phyloP scores from a whole-genome alignment of 2,888 invertebrate species.

The Eulithis testata region DNA sequence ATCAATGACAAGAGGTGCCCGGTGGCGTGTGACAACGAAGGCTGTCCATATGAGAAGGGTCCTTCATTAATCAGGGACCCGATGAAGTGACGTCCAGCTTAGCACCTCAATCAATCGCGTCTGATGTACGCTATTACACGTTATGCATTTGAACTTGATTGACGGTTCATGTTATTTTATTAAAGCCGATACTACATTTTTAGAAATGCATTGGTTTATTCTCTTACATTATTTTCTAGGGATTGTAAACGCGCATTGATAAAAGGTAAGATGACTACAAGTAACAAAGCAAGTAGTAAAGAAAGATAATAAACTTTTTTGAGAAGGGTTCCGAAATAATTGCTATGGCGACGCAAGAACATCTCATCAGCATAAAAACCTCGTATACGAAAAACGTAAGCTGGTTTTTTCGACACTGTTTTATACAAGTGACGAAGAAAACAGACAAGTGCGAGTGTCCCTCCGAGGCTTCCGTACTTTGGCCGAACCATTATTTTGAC shows the following conservation, averaged over 20 bases:
- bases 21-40: conserved; percentile 17
- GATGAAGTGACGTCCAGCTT: conserved; percentile 33
- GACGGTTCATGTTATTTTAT: neutral
- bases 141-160: conserved; percentile 1
- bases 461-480: neutral
- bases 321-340: conserved; percentile 23
- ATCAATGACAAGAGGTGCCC: conserved; percentile 21
- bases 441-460: conserved; percentile 2
- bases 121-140: conserved; percentile 2
- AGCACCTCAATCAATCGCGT: conserved; percentile 37
- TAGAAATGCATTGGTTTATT: too few relatives aligned
- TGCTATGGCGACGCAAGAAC: conserved; percentile 21
- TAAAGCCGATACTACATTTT: too few relatives aligned
- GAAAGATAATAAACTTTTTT: conserved; percentile 10
- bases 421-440: conserved; percentile 14
- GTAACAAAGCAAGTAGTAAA: neutral
- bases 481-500: too few relatives aligned
- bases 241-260: too few relatives aligned
- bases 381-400: conserved; percentile 21
- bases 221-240: too few relatives aligned
- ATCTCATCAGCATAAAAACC: conserved; percentile 31
- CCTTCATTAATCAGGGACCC: conserved; percentile 39
- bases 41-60: conserved; percentile 38
- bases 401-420: conserved; percentile 6
- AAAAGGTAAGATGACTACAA: neutral